Evolutionary conservation across 2,113 vertebrate genomes (phyloP).

Genomic region (Centropus unirufus): DNA sequence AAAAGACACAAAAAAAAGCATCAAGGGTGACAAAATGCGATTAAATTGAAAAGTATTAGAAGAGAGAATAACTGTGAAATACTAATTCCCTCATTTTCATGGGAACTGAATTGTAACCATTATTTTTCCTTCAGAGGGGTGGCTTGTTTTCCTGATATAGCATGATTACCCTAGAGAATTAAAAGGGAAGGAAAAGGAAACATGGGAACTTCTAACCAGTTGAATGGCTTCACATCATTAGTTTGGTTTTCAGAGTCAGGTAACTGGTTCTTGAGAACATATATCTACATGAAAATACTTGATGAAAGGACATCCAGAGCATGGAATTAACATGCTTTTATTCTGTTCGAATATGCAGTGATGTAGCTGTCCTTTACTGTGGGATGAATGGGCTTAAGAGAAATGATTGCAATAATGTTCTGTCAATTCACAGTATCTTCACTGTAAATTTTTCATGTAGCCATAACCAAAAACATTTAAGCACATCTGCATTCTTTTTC

Average conservation of each 20-base stretch:
- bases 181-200: background rate
- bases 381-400: background rate
- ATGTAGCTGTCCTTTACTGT: background rate
- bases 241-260: background rate
- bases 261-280: background rate
- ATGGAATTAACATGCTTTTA: background rate
- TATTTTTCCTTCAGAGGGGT: background rate
- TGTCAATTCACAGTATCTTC: background rate
- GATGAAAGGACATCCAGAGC: background rate
- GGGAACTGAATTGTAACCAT: background rate
- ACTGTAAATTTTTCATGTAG: background rate
- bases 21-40: background rate
- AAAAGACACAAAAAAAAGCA: background rate
- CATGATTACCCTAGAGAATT: background rate
- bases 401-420: background rate
- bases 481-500: background rate
- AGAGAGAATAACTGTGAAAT: background rate
- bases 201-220: background rate
- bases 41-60: background rate
- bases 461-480: background rate
- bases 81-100: background rate
- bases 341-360: background rate
- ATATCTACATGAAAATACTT: background rate
- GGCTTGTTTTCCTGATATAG: background rate
- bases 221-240: background rate